A percentile compares a stretch with the other conserved stretches of the same genome.
Conservation (phyloP, 2,113 vertebrate species). For the Chaetura pelagica region DNA sequence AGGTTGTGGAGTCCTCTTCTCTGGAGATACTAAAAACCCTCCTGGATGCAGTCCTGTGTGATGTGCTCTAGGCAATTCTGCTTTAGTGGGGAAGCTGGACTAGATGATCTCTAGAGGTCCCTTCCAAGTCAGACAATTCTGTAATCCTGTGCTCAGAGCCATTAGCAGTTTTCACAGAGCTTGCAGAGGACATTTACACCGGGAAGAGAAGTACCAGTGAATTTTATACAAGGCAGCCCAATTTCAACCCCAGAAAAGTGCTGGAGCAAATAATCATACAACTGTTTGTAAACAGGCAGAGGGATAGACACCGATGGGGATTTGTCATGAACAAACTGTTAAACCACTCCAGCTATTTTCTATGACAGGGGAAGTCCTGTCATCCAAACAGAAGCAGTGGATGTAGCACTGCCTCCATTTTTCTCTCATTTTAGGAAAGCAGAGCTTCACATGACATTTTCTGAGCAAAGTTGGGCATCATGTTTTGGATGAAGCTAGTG, state of each 20-base stretch:
- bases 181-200: not conserved
- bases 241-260: not conserved
- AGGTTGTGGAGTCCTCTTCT: no score
- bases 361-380: not conserved
- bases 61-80: no score
- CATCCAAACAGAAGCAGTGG: fast-evolving
- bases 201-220: not conserved
- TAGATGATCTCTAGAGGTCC: no score
- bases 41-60: no score
- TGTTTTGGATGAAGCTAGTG: not conserved
- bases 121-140: no score
- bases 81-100: no score
- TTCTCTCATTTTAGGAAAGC: not conserved
- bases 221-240: not conserved
- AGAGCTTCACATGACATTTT: fast-evolving
- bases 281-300: not conserved
- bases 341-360: not conserved
- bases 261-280: not conserved
- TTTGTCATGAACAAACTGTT: not conserved
- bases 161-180: not conserved
- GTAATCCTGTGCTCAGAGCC: not conserved
- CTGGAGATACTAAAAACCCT: no score
- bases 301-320: not conserved
- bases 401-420: not conserved
- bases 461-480: not conserved